Percentiles rank a stretch among this genome's conserved stretches.
Evolutionary conservation across 2,797 vertebrate genomes (phyloP).

Genomic region (Kryptopterus vitreolus): DNA sequence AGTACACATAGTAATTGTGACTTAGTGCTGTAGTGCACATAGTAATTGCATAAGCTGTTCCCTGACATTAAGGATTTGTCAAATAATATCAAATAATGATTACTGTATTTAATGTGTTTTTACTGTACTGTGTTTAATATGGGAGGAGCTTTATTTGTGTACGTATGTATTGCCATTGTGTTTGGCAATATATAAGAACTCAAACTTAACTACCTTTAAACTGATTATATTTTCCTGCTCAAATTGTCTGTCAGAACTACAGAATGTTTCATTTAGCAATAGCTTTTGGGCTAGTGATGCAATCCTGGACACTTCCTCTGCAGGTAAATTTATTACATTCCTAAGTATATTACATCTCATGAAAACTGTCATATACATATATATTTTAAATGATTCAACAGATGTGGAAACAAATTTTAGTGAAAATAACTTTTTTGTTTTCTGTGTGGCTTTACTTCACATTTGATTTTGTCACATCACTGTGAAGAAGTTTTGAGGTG

Average conservation of each 20-base stretch:
- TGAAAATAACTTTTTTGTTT: too few species aligned
- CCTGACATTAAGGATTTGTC: slow-evolving; percentile 25
- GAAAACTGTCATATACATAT: too few species aligned
- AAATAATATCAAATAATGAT: slow-evolving; percentile 36
- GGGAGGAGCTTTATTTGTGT: slow-evolving; percentile 12
- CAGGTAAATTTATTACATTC: slow-evolving; percentile 64
- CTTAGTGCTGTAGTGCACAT: background rate
- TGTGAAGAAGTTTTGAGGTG: too few species aligned
- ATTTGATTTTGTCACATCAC: too few species aligned
- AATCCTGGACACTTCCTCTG: slow-evolving; percentile 64
- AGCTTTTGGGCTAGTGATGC: slow-evolving; percentile 59
- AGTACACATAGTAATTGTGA: background rate
- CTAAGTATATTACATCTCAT: background rate
- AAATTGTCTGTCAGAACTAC: background rate
- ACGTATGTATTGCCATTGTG: background rate
- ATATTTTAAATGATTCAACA: too few species aligned
- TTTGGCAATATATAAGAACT: slow-evolving; percentile 24
- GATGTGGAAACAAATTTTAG: too few species aligned
- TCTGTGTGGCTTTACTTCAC: too few species aligned
- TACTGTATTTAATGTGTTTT: background rate
- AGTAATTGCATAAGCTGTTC: slow-evolving; percentile 5
- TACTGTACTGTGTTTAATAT: slow-evolving; percentile 9
- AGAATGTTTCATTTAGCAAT: slow-evolving; percentile 42
- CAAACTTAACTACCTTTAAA: background rate
- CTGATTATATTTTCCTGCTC: background rate